phyloP scores from a whole-genome alignment of 1,140 invertebrate genomes.

The Eciton burchellii region DNA sequence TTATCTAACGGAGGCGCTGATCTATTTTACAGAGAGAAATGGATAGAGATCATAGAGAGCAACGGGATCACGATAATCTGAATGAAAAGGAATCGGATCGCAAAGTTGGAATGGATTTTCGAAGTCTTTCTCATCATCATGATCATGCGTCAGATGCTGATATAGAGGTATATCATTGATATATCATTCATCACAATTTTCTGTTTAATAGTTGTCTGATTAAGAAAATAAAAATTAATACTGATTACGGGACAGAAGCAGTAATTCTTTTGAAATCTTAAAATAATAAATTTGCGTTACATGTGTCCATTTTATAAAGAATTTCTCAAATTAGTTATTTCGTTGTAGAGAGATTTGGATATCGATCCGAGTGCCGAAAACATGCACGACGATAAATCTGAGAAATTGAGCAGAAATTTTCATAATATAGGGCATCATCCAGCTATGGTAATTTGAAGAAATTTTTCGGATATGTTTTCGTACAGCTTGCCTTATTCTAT shows the following conservation, averaged over 20 bases:
- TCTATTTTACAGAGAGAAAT: slow-evolving; percentile 78
- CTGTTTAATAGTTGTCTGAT: background rate
- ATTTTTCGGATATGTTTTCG: background rate
- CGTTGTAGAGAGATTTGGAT: slow-evolving; percentile 72
- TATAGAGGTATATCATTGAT: slow-evolving; percentile 77
- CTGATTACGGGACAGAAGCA: too few species aligned
- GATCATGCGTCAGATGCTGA: slow-evolving; percentile 78
- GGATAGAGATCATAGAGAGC: slow-evolving; percentile 80
- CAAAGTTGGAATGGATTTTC: slow-evolving; percentile 80
- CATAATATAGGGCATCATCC: slow-evolving; percentile 71
- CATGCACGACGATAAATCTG: slow-evolving; percentile 73
- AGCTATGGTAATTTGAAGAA: slow-evolving; percentile 63
- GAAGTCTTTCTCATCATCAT: slow-evolving; percentile 77
- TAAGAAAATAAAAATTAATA: slow-evolving; percentile 12
- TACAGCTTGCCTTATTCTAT: background rate
- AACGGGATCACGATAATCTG: slow-evolving; percentile 76
- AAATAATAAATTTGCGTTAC: background rate
- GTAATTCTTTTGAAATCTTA: too few species aligned
- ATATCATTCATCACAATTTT: slow-evolving; percentile 42
- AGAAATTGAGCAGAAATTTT: slow-evolving; percentile 72
- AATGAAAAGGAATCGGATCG: slow-evolving; percentile 78
- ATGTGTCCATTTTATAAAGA: background rate
- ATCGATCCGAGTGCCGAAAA: slow-evolving; percentile 72
- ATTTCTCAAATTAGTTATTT: background rate
- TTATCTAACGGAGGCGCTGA: slow-evolving; percentile 47